Percentiles rank a stretch among this genome's conserved stretches.
Conservation (phyloP, 2,113 vertebrate species). For the Halcyon malimbica region DNA sequence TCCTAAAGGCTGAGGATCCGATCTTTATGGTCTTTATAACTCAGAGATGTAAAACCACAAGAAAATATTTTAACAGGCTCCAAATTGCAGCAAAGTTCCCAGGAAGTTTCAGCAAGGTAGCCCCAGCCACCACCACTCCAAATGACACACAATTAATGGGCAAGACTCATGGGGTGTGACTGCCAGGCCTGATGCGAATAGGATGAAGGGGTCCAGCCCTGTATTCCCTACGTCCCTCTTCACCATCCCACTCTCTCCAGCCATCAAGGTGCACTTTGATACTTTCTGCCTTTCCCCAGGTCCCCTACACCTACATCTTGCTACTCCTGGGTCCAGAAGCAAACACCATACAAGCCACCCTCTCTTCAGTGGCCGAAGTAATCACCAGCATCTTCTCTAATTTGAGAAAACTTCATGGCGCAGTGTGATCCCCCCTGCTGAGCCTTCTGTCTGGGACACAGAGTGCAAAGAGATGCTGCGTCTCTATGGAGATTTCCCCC, state of each 20-base stretch:
- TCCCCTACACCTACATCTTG: neutral
- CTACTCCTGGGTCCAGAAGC: neutral
- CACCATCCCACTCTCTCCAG: neutral
- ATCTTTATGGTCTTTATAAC: neutral
- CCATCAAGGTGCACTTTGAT: neutral
- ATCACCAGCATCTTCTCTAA: neutral
- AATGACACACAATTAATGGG: neutral
- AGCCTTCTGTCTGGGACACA: fast-evolving
- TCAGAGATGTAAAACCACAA: neutral
- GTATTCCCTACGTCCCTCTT: neutral
- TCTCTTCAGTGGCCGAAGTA: neutral
- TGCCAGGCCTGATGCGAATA: fast-evolving
- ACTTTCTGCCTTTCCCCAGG: neutral
- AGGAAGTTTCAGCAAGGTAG: neutral
- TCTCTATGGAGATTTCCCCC: neutral
- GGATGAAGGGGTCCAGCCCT: neutral
- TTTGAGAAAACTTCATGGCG: neutral
- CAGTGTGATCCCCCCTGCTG: neutral
- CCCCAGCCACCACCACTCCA: neutral
- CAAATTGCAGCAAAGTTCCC: neutral
- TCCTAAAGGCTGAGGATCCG: neutral
- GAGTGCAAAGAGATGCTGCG: neutral
- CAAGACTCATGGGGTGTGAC: neutral
- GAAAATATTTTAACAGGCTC: neutral
- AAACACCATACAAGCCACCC: neutral